Base-by-base conservation (phyloP, 2,888 invertebrate genomes). In the Alcis repandata region DNA sequence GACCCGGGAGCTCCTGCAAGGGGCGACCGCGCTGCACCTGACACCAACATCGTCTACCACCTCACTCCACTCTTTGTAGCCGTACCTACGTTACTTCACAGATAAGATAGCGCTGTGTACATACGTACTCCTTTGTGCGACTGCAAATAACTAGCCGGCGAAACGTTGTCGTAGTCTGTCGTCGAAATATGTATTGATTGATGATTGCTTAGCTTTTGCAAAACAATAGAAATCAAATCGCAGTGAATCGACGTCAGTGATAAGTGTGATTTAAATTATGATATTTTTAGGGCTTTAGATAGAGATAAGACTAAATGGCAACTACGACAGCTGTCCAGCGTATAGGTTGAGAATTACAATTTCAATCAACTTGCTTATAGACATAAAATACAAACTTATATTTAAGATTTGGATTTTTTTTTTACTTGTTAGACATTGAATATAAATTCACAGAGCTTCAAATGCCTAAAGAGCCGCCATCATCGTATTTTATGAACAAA, bases 31-130 rank as follows among this genome's bases (percentile, higher is more conserved):
- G 82, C 79, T 72, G 81, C 83, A 82, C 88, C 89, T 85, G 91
- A 82, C 84, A 87, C 84, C 87, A 92, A 89, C 92, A 92, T 91
- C 79, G 79, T 89, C 78, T 87, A 84, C 76, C 75, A 77, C 74
- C 75, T 74, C 77, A 74, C 77, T 70, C 65, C 69, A 76, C 76
- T 71, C 77, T 77, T 77, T 82, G 77, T 74, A 69, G 76, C 78
- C 77, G 69, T 63, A 66, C 67, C 71, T 74, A 75, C 78, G 72
- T 84, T 80, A 84, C 79, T 80, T 83, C 85, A 83, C 79, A 82
- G 91, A 91, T 91, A 90, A 91, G 91, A 91, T 91, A 90, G 86
- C 74, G 65, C 63, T 68, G 59, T 75, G 66, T 74, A 70, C 75
- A 72, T 72, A 72, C 68, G 71, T 73, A 76, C 72, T 75, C 75